Conservation (phyloP, 2,113 vertebrate genomes). For the cat (Felis catus) region F.catus_Fca126_mat1.0 CM031411.1:74495501-74496000, state of each 20-base stretch:
- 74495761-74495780: not conserved
- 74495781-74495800: not conserved
- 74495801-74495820: not conserved
- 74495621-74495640: not conserved
- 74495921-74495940: slow-evolving; percentile 76
- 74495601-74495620: not conserved
- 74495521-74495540: not conserved
- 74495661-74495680: not conserved
- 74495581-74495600: not conserved
- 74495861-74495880: not conserved
- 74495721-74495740: not conserved
- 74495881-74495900: not conserved
- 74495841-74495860: not conserved
- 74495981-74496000: slow-evolving; percentile 66
- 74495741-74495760: not conserved
- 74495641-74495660: not conserved
- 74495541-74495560: not conserved
- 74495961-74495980: slow-evolving; percentile 54
- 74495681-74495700: not conserved
- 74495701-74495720: not conserved
- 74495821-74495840: not conserved
- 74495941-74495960: slow-evolving; percentile 66
- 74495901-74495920: slow-evolving; percentile 49
- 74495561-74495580: not conserved
- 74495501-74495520: not conserved